These are phyloP conservation scores for Ischnura elegans DNA, from an alignment of 2,888 invertebrate genomes.

Conservation along the genomic window DNA sequence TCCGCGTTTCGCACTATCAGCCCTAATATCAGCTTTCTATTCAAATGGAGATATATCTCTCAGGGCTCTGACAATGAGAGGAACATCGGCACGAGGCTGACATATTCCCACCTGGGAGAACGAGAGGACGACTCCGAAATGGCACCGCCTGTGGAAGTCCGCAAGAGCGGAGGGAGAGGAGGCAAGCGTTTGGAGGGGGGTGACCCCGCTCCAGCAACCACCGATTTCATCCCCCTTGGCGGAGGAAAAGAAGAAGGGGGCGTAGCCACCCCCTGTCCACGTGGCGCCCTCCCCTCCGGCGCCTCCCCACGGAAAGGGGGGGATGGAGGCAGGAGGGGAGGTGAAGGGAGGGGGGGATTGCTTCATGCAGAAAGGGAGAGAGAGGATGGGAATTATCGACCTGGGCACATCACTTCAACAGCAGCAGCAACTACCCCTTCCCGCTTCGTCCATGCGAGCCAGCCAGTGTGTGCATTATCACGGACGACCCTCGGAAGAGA, in stretches of 20 bases:
- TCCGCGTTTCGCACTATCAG: no score
- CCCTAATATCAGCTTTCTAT: no score
- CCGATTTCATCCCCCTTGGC: no score
- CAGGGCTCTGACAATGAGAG: no score
- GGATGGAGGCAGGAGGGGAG: not conserved
- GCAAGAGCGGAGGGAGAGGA: not conserved
- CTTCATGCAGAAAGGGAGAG: not conserved
- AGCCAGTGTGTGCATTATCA: no score
- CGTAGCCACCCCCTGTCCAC: not conserved
- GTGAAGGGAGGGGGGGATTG: not conserved
- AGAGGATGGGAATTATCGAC: slow-evolving; percentile 34
- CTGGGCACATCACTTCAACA: not conserved
- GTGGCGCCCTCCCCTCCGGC: not conserved
- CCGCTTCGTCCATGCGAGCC: not conserved
- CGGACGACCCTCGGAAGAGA: not conserved
- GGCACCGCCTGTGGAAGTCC: not conserved
- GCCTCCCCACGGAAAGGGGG: not conserved
- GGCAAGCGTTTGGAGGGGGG: no score
- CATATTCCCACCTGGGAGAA: not conserved
- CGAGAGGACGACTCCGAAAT: not conserved
- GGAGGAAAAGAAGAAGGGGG: not conserved
- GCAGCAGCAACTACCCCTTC: not conserved
- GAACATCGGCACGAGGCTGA: not conserved
- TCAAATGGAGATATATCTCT: no score
- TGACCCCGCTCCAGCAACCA: no score